Conservation (phyloP, 2,888 invertebrate genomes). For the Cheilosia vulpina region DNA sequence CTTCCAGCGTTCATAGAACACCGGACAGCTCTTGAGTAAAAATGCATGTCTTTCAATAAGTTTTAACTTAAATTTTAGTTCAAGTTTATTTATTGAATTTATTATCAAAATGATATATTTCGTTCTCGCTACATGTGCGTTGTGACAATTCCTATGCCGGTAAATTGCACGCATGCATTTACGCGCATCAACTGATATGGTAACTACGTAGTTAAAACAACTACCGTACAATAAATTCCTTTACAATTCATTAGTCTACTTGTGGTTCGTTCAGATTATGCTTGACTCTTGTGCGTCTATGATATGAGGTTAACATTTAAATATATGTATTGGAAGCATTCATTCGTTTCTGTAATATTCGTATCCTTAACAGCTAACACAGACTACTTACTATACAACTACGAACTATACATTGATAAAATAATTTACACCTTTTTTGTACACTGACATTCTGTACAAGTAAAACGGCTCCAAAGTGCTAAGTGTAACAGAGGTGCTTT, state of each 20-base stretch:
- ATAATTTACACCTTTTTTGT: conserved; percentile 44
- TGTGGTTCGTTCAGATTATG: conserved; percentile 36
- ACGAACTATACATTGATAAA: conserved; percentile 14
- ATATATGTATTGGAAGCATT: conserved; percentile 59
- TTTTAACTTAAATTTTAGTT: conserved; percentile 48
- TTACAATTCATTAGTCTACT: conserved; percentile 38
- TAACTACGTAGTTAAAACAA: conserved; percentile 28
- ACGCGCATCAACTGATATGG: conserved; percentile 56
- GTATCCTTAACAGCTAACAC: conserved; percentile 43
- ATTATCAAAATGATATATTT: conserved; percentile 63
- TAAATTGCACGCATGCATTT: conserved; percentile 23
- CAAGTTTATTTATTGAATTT: conserved; percentile 43
- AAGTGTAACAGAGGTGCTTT: conserved; percentile 58
- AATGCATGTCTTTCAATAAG: conserved; percentile 31
- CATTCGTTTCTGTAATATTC: conserved; percentile 36
- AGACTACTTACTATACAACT: conserved; percentile 42
- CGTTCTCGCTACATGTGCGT: conserved; percentile 53
- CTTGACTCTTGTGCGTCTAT: conserved; percentile 32
- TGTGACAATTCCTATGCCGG: conserved; percentile 61
- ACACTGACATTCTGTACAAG: conserved; percentile 47
- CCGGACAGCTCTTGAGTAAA: background rate
- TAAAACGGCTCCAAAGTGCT: conserved; percentile 38
- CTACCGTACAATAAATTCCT: conserved; percentile 14
- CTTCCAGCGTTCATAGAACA: no score
- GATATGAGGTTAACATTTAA: conserved; percentile 69